Conservation (phyloP, 2,888 invertebrate species). For the Prosopocoilus inquinatus region DNA sequence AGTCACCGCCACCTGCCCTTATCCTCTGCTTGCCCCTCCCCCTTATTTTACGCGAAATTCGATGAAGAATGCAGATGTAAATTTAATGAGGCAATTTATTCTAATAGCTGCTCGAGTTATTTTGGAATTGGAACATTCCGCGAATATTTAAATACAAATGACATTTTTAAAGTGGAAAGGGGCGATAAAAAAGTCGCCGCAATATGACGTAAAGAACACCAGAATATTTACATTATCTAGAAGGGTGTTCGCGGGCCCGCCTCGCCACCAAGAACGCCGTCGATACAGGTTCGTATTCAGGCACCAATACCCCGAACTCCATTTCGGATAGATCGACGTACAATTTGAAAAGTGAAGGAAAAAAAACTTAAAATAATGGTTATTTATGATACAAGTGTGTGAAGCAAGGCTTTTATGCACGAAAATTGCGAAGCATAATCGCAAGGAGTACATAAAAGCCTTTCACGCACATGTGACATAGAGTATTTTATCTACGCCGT, state of each 20-base stretch:
- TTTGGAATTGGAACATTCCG: constrained; percentile 33
- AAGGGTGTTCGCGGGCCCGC: constrained; percentile 20
- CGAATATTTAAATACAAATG: constrained; percentile 42
- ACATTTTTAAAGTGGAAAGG: constrained; percentile 37
- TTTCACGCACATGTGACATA: too few relatives aligned
- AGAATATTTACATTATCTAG: constrained; percentile 37
- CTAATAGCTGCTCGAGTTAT: constrained; percentile 30
- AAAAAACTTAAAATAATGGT: too few relatives aligned
- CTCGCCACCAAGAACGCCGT: constrained; percentile 8
- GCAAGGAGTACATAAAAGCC: too few relatives aligned
- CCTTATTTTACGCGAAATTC: too few relatives aligned
- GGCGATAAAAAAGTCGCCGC: constrained; percentile 40
- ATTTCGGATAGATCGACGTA: too few relatives aligned
- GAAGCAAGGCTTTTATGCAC: too few relatives aligned
- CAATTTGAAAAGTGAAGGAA: too few relatives aligned
- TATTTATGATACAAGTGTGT: too few relatives aligned
- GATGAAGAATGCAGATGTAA: not conserved
- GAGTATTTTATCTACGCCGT: too few relatives aligned
- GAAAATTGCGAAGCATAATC: too few relatives aligned
- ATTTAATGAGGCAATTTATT: constrained; percentile 15
- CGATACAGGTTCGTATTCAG: constrained; percentile 13
- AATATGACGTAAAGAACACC: constrained; percentile 39
- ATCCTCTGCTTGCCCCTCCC: too few relatives aligned
- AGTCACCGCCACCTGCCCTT: too few relatives aligned
- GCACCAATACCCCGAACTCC: not conserved